phyloP scores from a whole-genome alignment of 2,797 vertebrate genomes.

The Pseudopleuronectes americanus region DNA sequence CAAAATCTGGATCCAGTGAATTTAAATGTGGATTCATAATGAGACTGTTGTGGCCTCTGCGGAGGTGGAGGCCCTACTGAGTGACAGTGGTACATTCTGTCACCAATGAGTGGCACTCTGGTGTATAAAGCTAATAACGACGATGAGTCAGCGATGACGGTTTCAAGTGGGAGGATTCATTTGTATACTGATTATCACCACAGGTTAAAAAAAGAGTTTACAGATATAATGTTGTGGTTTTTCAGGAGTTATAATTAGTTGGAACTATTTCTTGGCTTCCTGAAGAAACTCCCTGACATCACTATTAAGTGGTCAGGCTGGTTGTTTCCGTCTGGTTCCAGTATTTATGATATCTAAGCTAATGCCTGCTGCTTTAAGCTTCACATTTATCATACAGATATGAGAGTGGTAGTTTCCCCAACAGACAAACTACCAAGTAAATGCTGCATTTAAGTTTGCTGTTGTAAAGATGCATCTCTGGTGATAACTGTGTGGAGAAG shows the following conservation, averaged over 20 bases:
- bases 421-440: not conserved
- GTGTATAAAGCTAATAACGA: not conserved
- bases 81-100: too few species aligned
- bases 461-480: not conserved
- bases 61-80: too few species aligned
- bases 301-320: too few species aligned
- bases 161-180: too few species aligned
- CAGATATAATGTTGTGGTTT: not conserved
- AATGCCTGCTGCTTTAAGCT: not conserved
- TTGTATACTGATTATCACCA: too few species aligned
- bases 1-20: too few species aligned
- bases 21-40: too few species aligned
- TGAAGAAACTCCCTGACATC: not conserved
- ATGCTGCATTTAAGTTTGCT: not conserved
- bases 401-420: not conserved
- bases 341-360: too few species aligned
- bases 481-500: slow-evolving; percentile 21
- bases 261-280: slow-evolving; percentile 2
- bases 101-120: too few species aligned
- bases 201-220: too few species aligned
- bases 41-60: too few species aligned
- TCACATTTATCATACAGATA: not conserved
- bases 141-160: too few species aligned
- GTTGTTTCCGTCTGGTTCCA: not conserved
- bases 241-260: not conserved